phyloP scores from a whole-genome alignment of 2,113 vertebrate genomes.

The Aegotheles bennettii region DNA sequence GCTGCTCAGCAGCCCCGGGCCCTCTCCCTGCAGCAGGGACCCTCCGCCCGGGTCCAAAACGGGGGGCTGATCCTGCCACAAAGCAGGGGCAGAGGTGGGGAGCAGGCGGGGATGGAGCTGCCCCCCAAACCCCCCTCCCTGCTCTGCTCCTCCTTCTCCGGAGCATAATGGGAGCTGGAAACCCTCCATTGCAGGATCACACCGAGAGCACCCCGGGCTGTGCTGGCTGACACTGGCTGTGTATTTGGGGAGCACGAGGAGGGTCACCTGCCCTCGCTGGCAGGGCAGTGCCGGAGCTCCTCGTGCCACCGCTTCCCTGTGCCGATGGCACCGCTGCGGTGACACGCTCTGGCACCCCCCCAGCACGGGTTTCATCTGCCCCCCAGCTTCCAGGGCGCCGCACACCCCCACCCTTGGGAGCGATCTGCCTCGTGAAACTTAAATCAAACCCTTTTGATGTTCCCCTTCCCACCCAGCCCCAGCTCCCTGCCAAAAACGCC shows the following conservation, averaged over 20 bases:
- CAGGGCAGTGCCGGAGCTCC: neutral
- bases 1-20: neutral
- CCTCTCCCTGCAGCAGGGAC: neutral
- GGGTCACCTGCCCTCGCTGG: accelerated
- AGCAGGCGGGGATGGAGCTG: neutral
- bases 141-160: neutral
- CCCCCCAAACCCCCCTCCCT: neutral
- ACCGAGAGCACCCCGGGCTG: neutral
- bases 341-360: neutral
- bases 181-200: neutral
- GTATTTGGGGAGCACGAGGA: accelerated
- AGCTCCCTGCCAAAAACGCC: constrained; percentile 37
- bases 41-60: accelerated
- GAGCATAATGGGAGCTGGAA: neutral
- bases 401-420: constrained; percentile 13
- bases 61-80: neutral
- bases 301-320: neutral
- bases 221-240: accelerated
- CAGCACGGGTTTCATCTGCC: neutral
- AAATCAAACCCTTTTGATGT: constrained; percentile 47
- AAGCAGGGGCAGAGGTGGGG: neutral
- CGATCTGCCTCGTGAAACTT: constrained; percentile 26
- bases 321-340: neutral
- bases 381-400: neutral
- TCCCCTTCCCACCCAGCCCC: constrained; percentile 11